Conservation (phyloP, 2,888 invertebrate species). For the Cryptocheilus praepositus region DNA sequence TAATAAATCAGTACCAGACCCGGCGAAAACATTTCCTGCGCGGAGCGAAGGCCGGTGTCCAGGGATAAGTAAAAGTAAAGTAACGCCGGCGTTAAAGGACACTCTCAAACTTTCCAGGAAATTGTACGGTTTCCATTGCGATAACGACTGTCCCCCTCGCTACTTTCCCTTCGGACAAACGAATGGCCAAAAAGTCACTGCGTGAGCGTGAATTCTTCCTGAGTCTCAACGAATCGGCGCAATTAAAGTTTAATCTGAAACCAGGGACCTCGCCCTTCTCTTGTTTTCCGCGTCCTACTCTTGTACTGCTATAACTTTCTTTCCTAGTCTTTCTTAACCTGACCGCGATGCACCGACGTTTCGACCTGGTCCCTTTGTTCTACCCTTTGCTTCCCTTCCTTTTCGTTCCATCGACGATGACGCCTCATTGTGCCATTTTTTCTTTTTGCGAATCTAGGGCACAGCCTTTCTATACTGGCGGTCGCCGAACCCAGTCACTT, state of each 20-base stretch:
- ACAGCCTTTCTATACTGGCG: no score
- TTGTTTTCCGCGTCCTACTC: constrained; percentile 18
- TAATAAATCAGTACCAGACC: no score
- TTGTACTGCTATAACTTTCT: no score
- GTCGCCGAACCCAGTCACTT: no score
- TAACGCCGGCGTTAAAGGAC: constrained; percentile 4
- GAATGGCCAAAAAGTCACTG: background rate
- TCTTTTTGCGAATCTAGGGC: no score
- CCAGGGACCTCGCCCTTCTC: constrained; percentile 23
- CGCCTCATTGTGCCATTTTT: no score
- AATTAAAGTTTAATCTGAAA: constrained; percentile 56
- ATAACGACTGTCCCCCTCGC: background rate
- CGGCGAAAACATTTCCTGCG: no score
- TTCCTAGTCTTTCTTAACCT: constrained; percentile 2
- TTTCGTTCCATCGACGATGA: no score
- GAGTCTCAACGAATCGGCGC: constrained; percentile 54
- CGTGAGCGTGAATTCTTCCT: background rate
- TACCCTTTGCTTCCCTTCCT: background rate
- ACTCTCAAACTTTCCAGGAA: background rate
- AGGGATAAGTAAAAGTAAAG: constrained; percentile 6
- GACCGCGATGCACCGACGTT: no score
- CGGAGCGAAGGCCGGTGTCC: no score
- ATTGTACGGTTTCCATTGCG: background rate
- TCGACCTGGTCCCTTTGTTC: constrained; percentile 1
- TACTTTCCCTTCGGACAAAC: background rate